Evolutionary conservation across 2,797 vertebrate species (phyloP).

Genomic region (Acipenser ruthenus): DNA sequence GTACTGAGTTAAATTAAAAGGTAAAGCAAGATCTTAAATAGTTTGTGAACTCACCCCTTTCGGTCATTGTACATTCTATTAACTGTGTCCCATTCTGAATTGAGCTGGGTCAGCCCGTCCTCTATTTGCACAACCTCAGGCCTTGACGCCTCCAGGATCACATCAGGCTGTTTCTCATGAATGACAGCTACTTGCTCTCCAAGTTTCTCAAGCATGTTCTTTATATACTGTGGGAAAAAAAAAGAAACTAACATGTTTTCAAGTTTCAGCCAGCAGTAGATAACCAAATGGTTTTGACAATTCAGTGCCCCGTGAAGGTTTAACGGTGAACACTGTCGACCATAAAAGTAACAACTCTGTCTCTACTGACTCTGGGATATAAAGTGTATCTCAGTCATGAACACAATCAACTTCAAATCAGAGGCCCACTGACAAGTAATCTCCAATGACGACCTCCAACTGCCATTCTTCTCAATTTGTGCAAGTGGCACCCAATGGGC

Average conservation of each 20-base stretch:
- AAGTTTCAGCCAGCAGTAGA: too few relatives aligned
- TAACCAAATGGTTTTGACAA: too few relatives aligned
- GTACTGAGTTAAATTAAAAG: too few relatives aligned
- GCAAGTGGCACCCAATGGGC: background rate
- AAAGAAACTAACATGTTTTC: background rate
- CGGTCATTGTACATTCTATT: conserved; percentile 83
- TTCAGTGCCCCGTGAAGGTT: too few relatives aligned
- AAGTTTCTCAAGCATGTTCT: conserved; percentile 76
- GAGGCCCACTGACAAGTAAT: background rate
- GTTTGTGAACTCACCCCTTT: conserved; percentile 66
- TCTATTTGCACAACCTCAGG: conserved; percentile 76
- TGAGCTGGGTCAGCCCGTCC: conserved; percentile 76
- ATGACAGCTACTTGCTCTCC: conserved; percentile 73
- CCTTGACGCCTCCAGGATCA: conserved; percentile 71
- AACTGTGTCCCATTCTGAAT: conserved; percentile 84
- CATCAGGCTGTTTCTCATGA: conserved; percentile 82
- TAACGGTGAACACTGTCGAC: background rate
- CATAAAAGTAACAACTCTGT: background rate
- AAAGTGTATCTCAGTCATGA: background rate
- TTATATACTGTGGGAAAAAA: conserved; percentile 63
- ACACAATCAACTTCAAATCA: conserved; percentile 4
- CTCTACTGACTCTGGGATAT: background rate
- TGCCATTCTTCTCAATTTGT: background rate
- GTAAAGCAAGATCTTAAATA: too few relatives aligned
- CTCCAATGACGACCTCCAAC: background rate